Evolutionary conservation across 1,140 invertebrate genomes (phyloP), one percentile per base, ranked within the genome.

Genomic region (Alviniconcha marisindica): DNA sequence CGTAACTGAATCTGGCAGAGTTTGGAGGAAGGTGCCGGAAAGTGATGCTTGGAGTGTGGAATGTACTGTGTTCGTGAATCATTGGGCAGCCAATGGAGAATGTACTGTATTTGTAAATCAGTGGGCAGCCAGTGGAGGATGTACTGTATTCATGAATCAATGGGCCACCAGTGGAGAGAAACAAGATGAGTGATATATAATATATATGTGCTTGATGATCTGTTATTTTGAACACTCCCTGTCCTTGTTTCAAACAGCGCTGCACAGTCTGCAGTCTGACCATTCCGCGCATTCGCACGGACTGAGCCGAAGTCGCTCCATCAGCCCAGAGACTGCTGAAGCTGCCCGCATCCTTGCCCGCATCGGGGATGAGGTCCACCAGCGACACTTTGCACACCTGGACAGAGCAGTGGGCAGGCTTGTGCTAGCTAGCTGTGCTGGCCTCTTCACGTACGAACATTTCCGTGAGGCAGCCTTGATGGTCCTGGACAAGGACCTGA

Each of bases 321-420:
- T 88, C 21, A 88, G 86, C n/a, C 89, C 89, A 0, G 87, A 89
- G 66, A 84, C 85, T 18, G 83, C 85, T 15, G 83, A 89, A 63
- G 88, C 85, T 31, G 89, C 89, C 0, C 60, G 79, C 18, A 79
- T 89, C 15, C 80, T 90, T 28, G 87, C 87, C 21, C 81, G 83
- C 24, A 90, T 91, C 28, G 90, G 89, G 15, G 90, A 90, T 82
- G 89, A 89, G 33, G 86, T 90, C 2, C 83, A 87, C 24, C 86
- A 85, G 21, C 85, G 84, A 54, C 87, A 90, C 86, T 86, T 81
- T 33, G 54, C 80, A 18, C 81, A 85, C 12, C n/a, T 90, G 18
- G 71, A 85, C 28, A 44, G 60, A 24, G 87, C 88, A 1, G 82
- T 88, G 14, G 66, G 42, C 0, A 42, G 42, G 21, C 56, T 80